Conservation (phyloP, 35 echinoderm and acorn worm genomes). For the Amphiura filiformis region DNA sequence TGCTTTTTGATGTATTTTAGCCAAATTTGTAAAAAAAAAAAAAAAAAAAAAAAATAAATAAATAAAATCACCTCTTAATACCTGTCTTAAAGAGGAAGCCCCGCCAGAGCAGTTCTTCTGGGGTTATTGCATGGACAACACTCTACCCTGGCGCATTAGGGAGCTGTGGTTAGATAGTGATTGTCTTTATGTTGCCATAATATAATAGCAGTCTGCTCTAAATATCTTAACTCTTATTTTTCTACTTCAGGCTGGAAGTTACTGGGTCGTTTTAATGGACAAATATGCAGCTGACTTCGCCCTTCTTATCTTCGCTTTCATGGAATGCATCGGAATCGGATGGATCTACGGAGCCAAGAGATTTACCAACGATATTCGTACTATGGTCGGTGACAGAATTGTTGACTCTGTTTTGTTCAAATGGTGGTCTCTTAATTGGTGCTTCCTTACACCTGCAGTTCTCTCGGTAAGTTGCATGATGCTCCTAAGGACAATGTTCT, state of each 20-base stretch:
- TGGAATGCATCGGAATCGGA: conserved; percentile 79
- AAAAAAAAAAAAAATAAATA: neutral
- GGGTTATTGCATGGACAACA: too few species aligned
- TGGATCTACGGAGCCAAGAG: conserved; percentile 86
- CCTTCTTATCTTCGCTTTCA: conserved; percentile 79
- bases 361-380: conserved; percentile 89
- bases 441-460: conserved; percentile 79
- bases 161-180: too few species aligned
- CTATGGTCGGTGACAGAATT: conserved; percentile 77
- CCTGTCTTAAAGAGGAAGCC: too few species aligned
- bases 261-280: conserved; percentile 95
- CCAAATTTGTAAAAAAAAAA: too few species aligned
- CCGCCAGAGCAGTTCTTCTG: too few species aligned
- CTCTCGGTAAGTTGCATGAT: conserved; percentile 90
- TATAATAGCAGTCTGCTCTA: too few species aligned
- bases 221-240: too few species aligned
- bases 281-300: conserved; percentile 95
- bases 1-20: too few species aligned
- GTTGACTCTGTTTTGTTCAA: conserved; percentile 65
- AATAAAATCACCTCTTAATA: too few species aligned
- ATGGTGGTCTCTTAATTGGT: conserved; percentile 96
- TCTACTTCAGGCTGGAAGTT: conserved; percentile 72
- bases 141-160: too few species aligned
- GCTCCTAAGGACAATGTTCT: neutral
- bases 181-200: too few species aligned